Evolutionary conservation across 2,888 invertebrate species (phyloP).

Genomic region (Tetheella fluctuosa): DNA sequence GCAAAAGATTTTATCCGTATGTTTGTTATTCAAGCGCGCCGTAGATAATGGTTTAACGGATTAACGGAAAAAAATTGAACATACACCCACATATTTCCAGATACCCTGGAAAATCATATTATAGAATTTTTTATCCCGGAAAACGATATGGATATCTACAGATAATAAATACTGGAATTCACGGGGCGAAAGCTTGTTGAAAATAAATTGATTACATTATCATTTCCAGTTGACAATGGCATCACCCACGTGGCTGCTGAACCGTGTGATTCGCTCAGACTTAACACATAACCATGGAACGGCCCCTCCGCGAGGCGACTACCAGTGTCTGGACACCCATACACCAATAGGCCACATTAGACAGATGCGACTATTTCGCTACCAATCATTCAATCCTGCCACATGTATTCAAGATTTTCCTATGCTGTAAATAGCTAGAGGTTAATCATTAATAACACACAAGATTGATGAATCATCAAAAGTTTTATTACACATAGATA

Average conservation of each 20-base stretch:
- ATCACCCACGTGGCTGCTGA: constrained; percentile 67
- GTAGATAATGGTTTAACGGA: too few relatives aligned
- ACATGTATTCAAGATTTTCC: constrained; percentile 69
- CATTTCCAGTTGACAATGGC: constrained; percentile 66
- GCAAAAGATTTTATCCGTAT: too few relatives aligned
- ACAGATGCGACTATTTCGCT: constrained; percentile 63
- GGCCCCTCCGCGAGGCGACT: constrained; percentile 72
- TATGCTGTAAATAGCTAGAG: constrained; percentile 18
- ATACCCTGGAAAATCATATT: too few relatives aligned
- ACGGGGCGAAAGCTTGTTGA: too few relatives aligned
- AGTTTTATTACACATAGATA: constrained; percentile 31
- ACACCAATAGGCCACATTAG: constrained; percentile 77
- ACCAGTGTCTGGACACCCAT: constrained; percentile 76
- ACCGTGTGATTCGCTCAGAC: constrained; percentile 75
- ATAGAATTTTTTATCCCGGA: too few relatives aligned
- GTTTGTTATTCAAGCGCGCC: too few relatives aligned
- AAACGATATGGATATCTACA: too few relatives aligned
- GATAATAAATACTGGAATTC: too few relatives aligned
- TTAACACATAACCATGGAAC: constrained; percentile 75
- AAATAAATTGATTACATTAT: too few relatives aligned
- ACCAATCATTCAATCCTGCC: constrained; percentile 72
- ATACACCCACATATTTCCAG: too few relatives aligned
- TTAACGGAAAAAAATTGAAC: too few relatives aligned
- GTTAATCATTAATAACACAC: constrained; percentile 25
- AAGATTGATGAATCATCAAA: constrained; percentile 34